Conservation (phyloP, 2,797 vertebrate species). For the Paedocypris micromegethes region DNA sequence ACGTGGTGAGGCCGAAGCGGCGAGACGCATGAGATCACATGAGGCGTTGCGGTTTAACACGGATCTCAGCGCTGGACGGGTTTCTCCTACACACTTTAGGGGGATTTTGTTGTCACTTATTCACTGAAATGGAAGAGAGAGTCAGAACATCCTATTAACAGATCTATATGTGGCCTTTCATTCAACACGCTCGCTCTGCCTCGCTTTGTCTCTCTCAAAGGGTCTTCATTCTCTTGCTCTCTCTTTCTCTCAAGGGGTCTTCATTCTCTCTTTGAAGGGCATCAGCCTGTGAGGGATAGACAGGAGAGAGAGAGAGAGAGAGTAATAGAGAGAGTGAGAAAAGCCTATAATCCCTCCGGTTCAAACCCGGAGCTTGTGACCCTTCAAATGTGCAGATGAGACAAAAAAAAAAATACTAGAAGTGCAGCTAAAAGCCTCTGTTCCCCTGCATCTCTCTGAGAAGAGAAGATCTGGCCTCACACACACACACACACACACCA, state of each 20-base stretch:
- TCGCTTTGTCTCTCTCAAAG: background rate
- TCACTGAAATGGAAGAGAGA: slow-evolving; percentile 27
- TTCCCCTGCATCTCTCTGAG: slow-evolving; percentile 23
- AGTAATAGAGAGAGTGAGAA: slow-evolving; percentile 27
- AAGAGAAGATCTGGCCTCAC: background rate
- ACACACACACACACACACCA: too few species aligned
- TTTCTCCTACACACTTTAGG: background rate
- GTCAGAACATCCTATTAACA: slow-evolving; percentile 36
- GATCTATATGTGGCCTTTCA: slow-evolving; percentile 37
- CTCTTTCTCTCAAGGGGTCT: slow-evolving; percentile 9
- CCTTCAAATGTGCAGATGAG: background rate
- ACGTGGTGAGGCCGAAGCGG: too few species aligned
- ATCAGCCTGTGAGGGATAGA: slow-evolving; percentile 32
- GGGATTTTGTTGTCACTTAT: slow-evolving; percentile 35
- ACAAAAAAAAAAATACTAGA: slow-evolving; percentile 25
- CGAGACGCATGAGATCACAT: too few species aligned
- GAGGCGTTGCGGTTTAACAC: too few species aligned
- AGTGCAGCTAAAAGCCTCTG: slow-evolving; percentile 11
- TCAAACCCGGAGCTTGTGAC: slow-evolving; percentile 28
- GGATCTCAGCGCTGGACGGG: too few species aligned
- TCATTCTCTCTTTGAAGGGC: slow-evolving; percentile 32
- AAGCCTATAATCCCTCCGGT: slow-evolving; percentile 34
- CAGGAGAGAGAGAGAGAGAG: slow-evolving; percentile 30
- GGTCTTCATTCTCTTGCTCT: slow-evolving; percentile 14
- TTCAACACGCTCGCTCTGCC: slow-evolving; percentile 10